phyloP scores from a whole-genome alignment of 2,797 vertebrate species.

The Myripristis jacobus region DNA sequence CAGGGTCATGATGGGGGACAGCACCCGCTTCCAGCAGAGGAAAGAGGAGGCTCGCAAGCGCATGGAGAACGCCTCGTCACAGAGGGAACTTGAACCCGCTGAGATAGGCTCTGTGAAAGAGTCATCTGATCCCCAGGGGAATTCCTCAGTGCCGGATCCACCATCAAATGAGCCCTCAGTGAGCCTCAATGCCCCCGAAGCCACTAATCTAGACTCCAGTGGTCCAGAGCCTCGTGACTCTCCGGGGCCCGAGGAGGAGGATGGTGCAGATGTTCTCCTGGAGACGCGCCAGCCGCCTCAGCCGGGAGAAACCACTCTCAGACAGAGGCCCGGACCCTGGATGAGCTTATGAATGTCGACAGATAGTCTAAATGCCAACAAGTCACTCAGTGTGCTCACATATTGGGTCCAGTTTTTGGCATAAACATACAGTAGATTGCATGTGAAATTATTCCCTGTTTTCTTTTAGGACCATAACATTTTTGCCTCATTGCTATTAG shows the following conservation, averaged over 20 bases:
- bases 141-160: conserved; percentile 26
- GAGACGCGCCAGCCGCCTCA: conserved; percentile 41
- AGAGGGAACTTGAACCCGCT: conserved; percentile 68
- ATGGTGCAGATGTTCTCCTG: conserved; percentile 10
- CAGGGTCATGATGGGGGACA: conserved; percentile 85
- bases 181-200: conserved; percentile 40
- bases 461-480: conserved; percentile 27
- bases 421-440: conserved; percentile 31
- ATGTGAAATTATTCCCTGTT: conserved; percentile 20
- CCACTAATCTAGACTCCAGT: conserved; percentile 26
- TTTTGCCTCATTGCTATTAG: conserved; percentile 43
- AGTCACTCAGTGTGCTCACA: background rate
- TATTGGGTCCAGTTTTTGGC: conserved; percentile 17
- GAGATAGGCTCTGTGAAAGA: conserved; percentile 67
- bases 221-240: conserved; percentile 55
- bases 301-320: conserved; percentile 60
- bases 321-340: conserved; percentile 81
- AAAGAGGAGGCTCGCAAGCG: conserved; percentile 82
- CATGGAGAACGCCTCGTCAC: conserved; percentile 77
- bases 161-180: conserved; percentile 52
- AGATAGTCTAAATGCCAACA: conserved; percentile 3
- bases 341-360: conserved; percentile 75
- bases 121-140: conserved; percentile 43
- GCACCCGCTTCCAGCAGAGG: conserved; percentile 82
- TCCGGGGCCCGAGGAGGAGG: conserved; percentile 27